Conservation (phyloP, 2,888 invertebrate species). For the Drosophila kanekoi region DNA sequence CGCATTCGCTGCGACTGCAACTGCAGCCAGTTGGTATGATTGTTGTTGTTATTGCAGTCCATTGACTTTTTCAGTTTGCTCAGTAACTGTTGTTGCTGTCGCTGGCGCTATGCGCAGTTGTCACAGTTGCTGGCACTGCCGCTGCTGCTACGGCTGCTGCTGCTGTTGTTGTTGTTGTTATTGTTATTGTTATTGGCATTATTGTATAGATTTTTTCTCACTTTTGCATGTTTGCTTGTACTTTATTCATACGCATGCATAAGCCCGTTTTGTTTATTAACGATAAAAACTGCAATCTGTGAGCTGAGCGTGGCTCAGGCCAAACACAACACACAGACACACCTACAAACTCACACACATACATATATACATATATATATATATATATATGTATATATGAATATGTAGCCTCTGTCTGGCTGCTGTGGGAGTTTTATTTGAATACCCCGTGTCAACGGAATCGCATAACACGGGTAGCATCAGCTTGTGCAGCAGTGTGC, state of each 20-base stretch:
- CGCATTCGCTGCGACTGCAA: conserved; percentile 26
- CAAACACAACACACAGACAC: conserved; percentile 4
- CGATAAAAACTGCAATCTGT: conserved; percentile 53
- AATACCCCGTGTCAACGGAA: conserved; percentile 16
- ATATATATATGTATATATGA: background rate
- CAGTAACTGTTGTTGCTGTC: conserved; percentile 27
- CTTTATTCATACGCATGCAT: conserved; percentile 62
- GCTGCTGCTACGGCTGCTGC: conserved; percentile 6
- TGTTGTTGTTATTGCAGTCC: conserved; percentile 40
- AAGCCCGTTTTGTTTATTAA: conserved; percentile 52
- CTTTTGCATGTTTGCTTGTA: conserved; percentile 38
- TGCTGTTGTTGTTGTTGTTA: conserved; percentile 21
- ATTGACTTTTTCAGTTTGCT: conserved; percentile 36
- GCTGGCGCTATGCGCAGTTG: conserved; percentile 59
- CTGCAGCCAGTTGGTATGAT: conserved; percentile 32
- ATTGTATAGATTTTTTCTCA: conserved; percentile 50
- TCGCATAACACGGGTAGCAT: background rate
- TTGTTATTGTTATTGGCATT: conserved; percentile 45
- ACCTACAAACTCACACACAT: conserved; percentile 3
- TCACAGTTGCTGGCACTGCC: conserved; percentile 38
- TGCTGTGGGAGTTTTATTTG: conserved; percentile 23
- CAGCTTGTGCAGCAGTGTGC: background rate
- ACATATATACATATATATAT: conserved; percentile 1
- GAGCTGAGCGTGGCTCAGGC: conserved; percentile 18
- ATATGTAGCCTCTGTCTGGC: conserved; percentile 12